A percentile compares a stretch with the other conserved stretches of the same genome.
These are phyloP conservation scores for Bolinopsis microptera DNA, from an alignment of 37 sponge, comb jelly and placozoan species.

Conservation along the genomic window DNA sequence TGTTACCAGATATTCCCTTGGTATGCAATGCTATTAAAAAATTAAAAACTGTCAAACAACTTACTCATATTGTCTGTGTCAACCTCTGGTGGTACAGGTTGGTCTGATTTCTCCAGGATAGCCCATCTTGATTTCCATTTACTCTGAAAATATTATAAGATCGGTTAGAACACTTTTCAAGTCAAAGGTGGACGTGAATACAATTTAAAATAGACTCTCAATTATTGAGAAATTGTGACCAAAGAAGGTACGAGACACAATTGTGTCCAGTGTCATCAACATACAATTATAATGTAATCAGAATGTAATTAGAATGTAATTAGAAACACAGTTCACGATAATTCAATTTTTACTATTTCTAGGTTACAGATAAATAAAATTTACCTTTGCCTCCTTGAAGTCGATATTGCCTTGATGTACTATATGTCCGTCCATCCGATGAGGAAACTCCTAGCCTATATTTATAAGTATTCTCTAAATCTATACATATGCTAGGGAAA, in stretches of 20 bases:
- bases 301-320: background rate
- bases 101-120: constrained; percentile 57
- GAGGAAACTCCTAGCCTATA: background rate
- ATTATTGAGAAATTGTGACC: too few species aligned
- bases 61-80: constrained; percentile 56
- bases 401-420: constrained; percentile 34
- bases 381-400: constrained; percentile 39
- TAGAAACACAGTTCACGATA: background rate
- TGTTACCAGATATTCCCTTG: too few species aligned
- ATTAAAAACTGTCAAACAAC: too few species aligned
- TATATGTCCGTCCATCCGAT: constrained; percentile 24
- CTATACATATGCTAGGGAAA: too few species aligned
- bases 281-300: background rate
- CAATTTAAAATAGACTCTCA: too few species aligned
- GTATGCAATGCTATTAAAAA: too few species aligned
- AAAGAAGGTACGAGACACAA: too few species aligned
- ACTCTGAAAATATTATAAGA: constrained; percentile 11
- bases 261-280: background rate
- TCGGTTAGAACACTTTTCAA: background rate
- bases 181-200: too few species aligned
- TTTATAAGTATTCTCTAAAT: too few species aligned
- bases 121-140: constrained; percentile 61
- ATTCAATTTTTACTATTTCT: background rate
- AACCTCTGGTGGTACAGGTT: constrained; percentile 29
- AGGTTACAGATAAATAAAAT: background rate